phyloP scores from a whole-genome alignment of 1,140 invertebrate species.

The Cydia fagiglandana region DNA sequence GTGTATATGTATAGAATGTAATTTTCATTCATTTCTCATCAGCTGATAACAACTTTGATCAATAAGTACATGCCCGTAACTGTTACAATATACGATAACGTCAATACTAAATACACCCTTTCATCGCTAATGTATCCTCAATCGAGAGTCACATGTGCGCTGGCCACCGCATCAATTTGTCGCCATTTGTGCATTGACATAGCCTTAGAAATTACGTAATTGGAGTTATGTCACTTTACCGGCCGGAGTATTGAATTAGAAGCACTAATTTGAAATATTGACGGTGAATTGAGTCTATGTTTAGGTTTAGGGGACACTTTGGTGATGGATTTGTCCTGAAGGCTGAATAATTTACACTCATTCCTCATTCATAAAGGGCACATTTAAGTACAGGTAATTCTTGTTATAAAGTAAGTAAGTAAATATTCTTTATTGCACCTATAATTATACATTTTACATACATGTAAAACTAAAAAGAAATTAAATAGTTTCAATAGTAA shows the following conservation, averaged over 20 bases:
- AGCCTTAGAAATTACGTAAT: slow-evolving; percentile 30
- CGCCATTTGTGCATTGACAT: slow-evolving; percentile 11
- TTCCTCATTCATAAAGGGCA: too few relatives aligned
- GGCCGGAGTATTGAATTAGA: slow-evolving; percentile 15
- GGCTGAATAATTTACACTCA: too few relatives aligned
- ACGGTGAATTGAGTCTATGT: not conserved
- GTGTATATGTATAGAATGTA: too few relatives aligned
- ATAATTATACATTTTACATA: too few relatives aligned
- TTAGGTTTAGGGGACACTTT: not conserved
- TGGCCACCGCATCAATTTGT: slow-evolving; percentile 11
- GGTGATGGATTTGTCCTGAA: too few relatives aligned
- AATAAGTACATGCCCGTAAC: not conserved
- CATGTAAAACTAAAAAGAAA: too few relatives aligned
- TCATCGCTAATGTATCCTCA: slow-evolving; percentile 13
- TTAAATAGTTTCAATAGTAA: too few relatives aligned
- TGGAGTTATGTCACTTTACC: slow-evolving; percentile 29
- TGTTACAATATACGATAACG: not conserved
- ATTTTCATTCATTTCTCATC: too few relatives aligned
- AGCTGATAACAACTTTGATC: too few relatives aligned
- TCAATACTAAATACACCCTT: not conserved
- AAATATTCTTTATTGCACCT: too few relatives aligned
- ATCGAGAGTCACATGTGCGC: slow-evolving; percentile 14
- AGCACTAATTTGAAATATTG: slow-evolving; percentile 26
- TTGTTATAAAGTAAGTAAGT: too few relatives aligned
- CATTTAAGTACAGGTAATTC: too few relatives aligned